These are phyloP conservation scores for Oligia strigilis DNA, from an alignment of 2,888 invertebrate species.

Conservation along the genomic window DNA sequence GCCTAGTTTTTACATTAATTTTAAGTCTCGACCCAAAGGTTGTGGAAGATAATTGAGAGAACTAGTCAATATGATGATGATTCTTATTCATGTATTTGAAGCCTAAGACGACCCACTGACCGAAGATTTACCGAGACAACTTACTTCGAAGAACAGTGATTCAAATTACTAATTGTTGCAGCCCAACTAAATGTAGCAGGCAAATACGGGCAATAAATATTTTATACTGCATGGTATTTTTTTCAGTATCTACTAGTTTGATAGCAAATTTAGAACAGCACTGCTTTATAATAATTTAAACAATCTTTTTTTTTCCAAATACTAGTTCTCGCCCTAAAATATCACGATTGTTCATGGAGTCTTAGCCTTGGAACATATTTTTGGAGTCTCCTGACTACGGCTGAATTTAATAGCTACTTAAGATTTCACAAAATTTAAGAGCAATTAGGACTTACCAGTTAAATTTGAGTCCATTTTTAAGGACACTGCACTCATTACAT, in stretches of 20 bases:
- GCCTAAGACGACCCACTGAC: no score
- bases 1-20: neutral
- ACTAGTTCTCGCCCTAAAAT: conserved; percentile 1
- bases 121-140: neutral
- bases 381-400: conserved; percentile 25
- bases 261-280: neutral
- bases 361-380: conserved; percentile 56
- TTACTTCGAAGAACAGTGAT: neutral
- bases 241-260: neutral
- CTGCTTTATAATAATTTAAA: neutral
- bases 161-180: neutral
- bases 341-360: conserved; percentile 17
- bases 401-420: neutral
- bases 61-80: neutral
- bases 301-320: neutral
- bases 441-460: conserved; percentile 74
- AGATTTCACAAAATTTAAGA: neutral
- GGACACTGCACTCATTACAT: conserved; percentile 65
- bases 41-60: neutral
- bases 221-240: no score
- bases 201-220: neutral
- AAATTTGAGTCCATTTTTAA: conserved; percentile 83
- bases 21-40: neutral
- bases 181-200: neutral
- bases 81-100: neutral